Percentiles rank a stretch among this genome's conserved stretches.
These are phyloP conservation scores for Calidris pygmaea DNA, from an alignment of 2,113 vertebrate genomes.

Conservation along the genomic window DNA sequence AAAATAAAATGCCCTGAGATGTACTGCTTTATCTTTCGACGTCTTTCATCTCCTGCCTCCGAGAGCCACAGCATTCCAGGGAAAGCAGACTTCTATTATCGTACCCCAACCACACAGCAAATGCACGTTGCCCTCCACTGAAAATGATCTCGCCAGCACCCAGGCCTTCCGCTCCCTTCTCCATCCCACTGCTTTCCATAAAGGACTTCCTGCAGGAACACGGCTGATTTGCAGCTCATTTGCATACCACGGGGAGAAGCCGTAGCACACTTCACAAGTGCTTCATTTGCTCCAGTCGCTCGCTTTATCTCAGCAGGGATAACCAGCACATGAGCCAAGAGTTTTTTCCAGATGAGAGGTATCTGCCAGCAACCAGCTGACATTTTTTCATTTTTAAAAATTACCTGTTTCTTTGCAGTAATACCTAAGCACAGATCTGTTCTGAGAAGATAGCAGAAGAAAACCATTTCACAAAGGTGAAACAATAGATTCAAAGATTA, in stretches of 20 bases:
- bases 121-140: neutral
- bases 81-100: slow-evolving; percentile 60
- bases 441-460: slow-evolving; percentile 11
- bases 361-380: slow-evolving; percentile 4
- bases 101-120: neutral
- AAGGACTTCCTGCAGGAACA: slow-evolving; percentile 7
- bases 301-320: slow-evolving; percentile 37
- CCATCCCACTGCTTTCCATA: slow-evolving; percentile 27
- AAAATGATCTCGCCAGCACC: neutral
- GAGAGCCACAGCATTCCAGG: slow-evolving; percentile 52
- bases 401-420: neutral
- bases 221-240: slow-evolving; percentile 10
- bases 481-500: slow-evolving; percentile 23
- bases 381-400: neutral
- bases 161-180: neutral
- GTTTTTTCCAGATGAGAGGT: slow-evolving; percentile 32
- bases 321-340: neutral
- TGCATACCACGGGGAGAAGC: neutral
- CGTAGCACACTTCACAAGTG: neutral
- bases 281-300: slow-evolving; percentile 32
- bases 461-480: neutral
- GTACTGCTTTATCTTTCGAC: slow-evolving; percentile 6
- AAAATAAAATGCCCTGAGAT: slow-evolving; percentile 49
- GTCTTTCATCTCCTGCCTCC: slow-evolving; percentile 64
- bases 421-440: neutral